phyloP scores from a whole-genome alignment of 2,113 vertebrate species.

The Dipodomys merriami region DNA sequence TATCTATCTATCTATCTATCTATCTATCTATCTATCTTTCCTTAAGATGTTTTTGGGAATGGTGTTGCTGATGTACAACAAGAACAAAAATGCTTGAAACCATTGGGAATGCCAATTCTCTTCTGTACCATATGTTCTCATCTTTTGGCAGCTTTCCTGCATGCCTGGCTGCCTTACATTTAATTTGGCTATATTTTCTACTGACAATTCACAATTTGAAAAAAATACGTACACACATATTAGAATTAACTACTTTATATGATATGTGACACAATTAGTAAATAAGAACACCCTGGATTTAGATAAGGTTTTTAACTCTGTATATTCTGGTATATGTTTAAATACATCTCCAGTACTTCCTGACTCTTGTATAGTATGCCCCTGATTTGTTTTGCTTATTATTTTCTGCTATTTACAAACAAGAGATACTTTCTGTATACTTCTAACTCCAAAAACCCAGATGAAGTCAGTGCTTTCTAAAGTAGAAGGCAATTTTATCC shows the following conservation, averaged over 20 bases:
- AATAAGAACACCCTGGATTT: neutral
- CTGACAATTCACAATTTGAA: neutral
- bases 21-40: neutral
- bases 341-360: neutral
- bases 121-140: neutral
- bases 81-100: neutral
- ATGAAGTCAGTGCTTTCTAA: conserved; percentile 68
- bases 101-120: neutral
- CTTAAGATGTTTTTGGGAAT: neutral
- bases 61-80: neutral
- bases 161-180: neutral
- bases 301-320: neutral
- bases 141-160: neutral
- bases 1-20: no score
- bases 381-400: conserved; percentile 60
- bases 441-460: conserved; percentile 51
- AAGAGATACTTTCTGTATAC: conserved; percentile 29
- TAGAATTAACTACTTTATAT: conserved; percentile 17
- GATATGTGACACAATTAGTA: neutral
- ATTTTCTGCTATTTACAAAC: conserved; percentile 61
- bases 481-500: conserved; percentile 68
- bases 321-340: neutral
- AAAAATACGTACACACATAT: neutral
- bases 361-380: neutral
- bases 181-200: neutral